Percentiles rank a stretch among this genome's conserved stretches.
phyloP scores from a whole-genome alignment of 2,888 invertebrate species.

The Mallateleia sp. region DNA sequence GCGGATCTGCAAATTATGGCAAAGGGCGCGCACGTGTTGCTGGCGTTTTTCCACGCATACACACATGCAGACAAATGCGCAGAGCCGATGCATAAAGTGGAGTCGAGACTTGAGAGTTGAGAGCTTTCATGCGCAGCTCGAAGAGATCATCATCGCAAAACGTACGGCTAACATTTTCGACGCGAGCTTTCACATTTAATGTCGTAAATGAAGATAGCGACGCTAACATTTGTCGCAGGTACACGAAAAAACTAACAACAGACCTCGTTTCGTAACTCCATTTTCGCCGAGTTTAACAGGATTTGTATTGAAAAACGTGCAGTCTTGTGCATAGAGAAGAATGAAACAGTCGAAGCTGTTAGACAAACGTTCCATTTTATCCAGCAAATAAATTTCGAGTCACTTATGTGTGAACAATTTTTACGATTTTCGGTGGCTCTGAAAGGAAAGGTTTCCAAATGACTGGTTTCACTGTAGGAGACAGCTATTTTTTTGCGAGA shows the following conservation, averaged over 20 bases:
- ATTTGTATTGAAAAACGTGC: neutral
- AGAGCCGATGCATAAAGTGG: constrained; percentile 35
- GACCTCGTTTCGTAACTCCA: constrained; percentile 4
- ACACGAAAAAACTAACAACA: neutral
- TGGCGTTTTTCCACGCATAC: constrained; percentile 22
- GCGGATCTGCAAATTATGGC: constrained; percentile 49
- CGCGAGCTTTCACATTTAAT: constrained; percentile 16
- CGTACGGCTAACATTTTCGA: constrained; percentile 12
- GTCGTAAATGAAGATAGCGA: constrained; percentile 14
- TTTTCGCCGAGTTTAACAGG: neutral
- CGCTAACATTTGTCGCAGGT: neutral
- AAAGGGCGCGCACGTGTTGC: constrained; percentile 54
- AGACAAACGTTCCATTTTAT: too few species aligned
- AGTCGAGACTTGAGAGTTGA: constrained; percentile 62
- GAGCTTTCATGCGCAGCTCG: constrained; percentile 78
- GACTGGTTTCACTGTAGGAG: too few species aligned
- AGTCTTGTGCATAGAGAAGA: neutral
- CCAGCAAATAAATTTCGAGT: neutral
- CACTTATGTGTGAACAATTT: neutral
- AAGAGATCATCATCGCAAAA: constrained; percentile 81
- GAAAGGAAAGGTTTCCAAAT: too few species aligned
- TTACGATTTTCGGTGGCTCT: too few species aligned
- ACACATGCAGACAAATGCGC: neutral
- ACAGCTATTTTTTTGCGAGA: too few species aligned
- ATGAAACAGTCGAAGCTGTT: neutral